Percentiles rank a stretch among this genome's conserved stretches.
phyloP scores from a whole-genome alignment of 2,888 invertebrate species.

The Agriopis marginaria region DNA sequence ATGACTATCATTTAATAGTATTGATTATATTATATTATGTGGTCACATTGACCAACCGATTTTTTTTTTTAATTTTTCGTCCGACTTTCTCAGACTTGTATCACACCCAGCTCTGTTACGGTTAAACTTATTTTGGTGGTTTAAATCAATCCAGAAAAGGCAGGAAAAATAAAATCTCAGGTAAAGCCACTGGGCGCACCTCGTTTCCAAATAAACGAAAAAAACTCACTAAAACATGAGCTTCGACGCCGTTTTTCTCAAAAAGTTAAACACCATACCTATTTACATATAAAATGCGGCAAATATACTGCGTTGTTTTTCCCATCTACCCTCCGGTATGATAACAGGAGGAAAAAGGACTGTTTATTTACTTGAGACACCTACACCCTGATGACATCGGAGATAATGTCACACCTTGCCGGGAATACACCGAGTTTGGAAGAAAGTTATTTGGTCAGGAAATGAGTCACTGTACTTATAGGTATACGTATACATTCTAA shows the following conservation, averaged over 20 bases:
- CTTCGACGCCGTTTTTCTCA: background rate
- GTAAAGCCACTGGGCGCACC: background rate
- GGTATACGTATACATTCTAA: background rate
- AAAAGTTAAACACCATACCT: constrained; percentile 19
- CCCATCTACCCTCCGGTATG: constrained; percentile 29
- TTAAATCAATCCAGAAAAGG: too few species aligned
- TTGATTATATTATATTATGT: too few species aligned
- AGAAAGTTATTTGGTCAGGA: constrained; percentile 27
- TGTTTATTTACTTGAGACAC: constrained; percentile 41
- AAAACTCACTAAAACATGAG: background rate
- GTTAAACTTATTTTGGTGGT: too few species aligned
- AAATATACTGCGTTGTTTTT: constrained; percentile 34
- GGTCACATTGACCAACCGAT: too few species aligned
- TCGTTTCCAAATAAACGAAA: background rate
- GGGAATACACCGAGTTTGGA: constrained; percentile 10
- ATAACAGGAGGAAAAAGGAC: constrained; percentile 33
- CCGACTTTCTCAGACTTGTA: too few species aligned
- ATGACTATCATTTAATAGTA: too few species aligned
- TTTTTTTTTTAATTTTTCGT: too few species aligned
- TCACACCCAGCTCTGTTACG: too few species aligned
- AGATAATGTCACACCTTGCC: constrained; percentile 42
- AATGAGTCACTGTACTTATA: constrained; percentile 7
- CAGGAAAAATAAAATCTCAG: too few species aligned
- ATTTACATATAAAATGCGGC: constrained; percentile 29
- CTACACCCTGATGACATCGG: constrained; percentile 40